Evolutionary conservation across 2,113 vertebrate species (phyloP).

Genomic region (Coptodon bakossiorum): DNA sequence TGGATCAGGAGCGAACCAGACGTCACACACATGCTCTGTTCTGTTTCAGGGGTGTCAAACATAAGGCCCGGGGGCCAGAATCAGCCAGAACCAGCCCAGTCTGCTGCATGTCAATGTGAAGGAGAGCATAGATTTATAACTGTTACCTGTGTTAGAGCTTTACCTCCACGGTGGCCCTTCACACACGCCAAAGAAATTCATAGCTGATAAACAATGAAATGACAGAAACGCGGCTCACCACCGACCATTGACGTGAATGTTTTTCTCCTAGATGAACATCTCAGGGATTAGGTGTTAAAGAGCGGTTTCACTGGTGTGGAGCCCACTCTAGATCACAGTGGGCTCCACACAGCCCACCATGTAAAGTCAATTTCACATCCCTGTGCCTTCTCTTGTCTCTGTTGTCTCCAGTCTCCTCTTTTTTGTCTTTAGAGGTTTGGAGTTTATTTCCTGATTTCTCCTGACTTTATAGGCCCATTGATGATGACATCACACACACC

Average conservation of each 20-base stretch:
- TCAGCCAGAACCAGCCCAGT: not conserved
- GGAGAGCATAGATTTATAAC: not conserved
- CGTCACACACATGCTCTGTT: not conserved
- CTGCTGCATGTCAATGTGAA: not conserved
- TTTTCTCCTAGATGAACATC: not conserved
- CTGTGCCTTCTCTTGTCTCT: not conserved
- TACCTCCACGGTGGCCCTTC: not conserved
- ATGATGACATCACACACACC: not conserved
- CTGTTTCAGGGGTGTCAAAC: not conserved
- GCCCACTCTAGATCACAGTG: not conserved
- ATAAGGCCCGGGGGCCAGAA: not conserved
- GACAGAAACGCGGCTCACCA: rapidly evolving
- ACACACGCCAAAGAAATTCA: rapidly evolving
- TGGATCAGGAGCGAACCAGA: not conserved
- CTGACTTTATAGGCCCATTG: too few relatives aligned
- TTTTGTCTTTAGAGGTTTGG: too few relatives aligned
- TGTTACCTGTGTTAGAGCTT: not conserved
- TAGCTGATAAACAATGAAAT: not conserved
- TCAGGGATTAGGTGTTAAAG: not conserved
- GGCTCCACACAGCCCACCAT: not conserved
- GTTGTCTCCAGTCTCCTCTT: too few relatives aligned
- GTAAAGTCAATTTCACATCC: not conserved
- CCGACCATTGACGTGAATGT: not conserved
- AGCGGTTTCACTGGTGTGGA: not conserved
- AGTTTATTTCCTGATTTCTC: not conserved